Percentiles rank a stretch among this genome's conserved stretches.
These are phyloP conservation scores for Anolis carolinensis DNA, from an alignment of 2,113 vertebrate species.

Conservation along the genomic window DNA sequence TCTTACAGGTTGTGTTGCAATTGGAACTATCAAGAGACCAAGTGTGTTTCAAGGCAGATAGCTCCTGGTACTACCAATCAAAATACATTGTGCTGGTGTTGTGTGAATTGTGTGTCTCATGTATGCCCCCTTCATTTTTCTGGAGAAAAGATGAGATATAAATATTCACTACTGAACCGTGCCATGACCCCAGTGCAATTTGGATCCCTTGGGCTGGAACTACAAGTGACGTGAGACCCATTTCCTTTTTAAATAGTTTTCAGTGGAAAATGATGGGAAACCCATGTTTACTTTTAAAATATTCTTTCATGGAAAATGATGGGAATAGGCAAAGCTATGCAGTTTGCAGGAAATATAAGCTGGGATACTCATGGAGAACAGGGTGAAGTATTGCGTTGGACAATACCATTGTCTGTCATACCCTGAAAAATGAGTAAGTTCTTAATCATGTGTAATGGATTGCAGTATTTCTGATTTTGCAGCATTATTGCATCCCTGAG, in stretches of 20 bases:
- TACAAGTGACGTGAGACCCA: neutral
- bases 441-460: neutral
- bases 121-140: too few species aligned
- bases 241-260: neutral
- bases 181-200: neutral
- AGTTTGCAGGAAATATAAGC: neutral
- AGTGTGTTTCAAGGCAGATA: too few species aligned
- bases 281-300: neutral
- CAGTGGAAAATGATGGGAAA: neutral
- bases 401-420: neutral
- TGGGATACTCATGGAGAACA: rapidly evolving
- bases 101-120: neutral
- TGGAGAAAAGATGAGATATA: neutral
- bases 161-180: neutral
- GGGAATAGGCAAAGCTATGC: neutral
- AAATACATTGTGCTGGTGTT: too few species aligned
- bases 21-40: too few species aligned
- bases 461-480: neutral
- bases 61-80: too few species aligned
- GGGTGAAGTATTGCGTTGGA: neutral
- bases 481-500: neutral
- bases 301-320: neutral
- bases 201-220: neutral
- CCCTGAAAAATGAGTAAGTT: neutral
- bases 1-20: too few species aligned